Percentiles rank a stretch among this genome's conserved stretches.
phyloP scores from a whole-genome alignment of 2,888 invertebrate species.

The Drosophila colorata region DNA sequence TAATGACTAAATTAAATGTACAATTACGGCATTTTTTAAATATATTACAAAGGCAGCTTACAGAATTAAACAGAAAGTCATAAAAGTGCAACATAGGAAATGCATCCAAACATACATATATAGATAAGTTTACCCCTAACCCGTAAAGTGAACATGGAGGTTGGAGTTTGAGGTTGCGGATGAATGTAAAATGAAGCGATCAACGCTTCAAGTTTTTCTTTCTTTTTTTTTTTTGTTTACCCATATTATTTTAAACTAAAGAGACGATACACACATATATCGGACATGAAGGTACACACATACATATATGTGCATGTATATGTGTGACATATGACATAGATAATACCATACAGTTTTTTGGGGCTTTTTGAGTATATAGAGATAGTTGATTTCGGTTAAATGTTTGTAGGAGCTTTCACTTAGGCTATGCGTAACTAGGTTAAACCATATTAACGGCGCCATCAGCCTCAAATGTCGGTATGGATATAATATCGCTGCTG shows the following conservation, averaged over 20 bases:
- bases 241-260: conserved; percentile 39
- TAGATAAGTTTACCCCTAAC: conserved; percentile 44
- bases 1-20: conserved; percentile 57
- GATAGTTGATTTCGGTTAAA: conserved; percentile 61
- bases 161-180: conserved; percentile 19
- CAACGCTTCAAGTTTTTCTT: conserved; percentile 45
- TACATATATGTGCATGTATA: conserved; percentile 7
- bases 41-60: conserved; percentile 78
- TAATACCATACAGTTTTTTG: conserved; percentile 75
- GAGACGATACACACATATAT: conserved; percentile 22
- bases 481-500: conserved; percentile 83
- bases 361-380: conserved; percentile 72
- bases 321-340: conserved; percentile 57
- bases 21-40: conserved; percentile 64
- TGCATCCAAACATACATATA: conserved; percentile 40
- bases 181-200: conserved; percentile 44
- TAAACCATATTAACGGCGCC: conserved; percentile 84
- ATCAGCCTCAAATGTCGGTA: conserved; percentile 83
- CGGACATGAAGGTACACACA: conserved; percentile 45
- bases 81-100: conserved; percentile 59
- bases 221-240: background rate
- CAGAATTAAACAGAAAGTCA: conserved; percentile 32
- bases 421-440: conserved; percentile 54
- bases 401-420: conserved; percentile 45
- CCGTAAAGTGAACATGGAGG: conserved; percentile 44